Evolutionary conservation across 2,888 invertebrate genomes (phyloP).

Genomic region (Caenorhabditis imperialis): DNA sequence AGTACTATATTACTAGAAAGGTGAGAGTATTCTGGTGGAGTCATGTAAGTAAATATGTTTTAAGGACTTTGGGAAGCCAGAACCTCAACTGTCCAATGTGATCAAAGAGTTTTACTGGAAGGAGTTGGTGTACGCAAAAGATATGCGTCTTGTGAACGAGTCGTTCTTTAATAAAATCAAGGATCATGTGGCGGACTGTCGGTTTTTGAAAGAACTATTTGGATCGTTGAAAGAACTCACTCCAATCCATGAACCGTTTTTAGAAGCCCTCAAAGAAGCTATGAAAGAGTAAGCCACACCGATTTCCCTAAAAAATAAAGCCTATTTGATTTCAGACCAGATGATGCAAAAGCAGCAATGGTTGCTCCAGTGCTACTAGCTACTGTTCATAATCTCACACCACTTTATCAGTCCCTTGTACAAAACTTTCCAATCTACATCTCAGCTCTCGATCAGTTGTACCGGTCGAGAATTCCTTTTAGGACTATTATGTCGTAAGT

Average conservation of each 20-base stretch:
- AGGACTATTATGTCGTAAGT: conserved; percentile 52
- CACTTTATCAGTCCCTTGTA: conserved; percentile 54
- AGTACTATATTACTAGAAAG: conserved; percentile 50
- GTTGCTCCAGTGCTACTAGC: conserved; percentile 81
- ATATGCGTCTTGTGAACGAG: conserved; percentile 79
- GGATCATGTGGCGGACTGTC: conserved; percentile 31
- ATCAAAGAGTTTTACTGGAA: conserved; percentile 62
- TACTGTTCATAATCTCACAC: conserved; percentile 56
- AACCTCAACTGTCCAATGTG: conserved; percentile 51
- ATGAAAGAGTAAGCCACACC: conserved; percentile 14
- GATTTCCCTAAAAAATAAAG: not conserved
- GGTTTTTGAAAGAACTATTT: conserved; percentile 50
- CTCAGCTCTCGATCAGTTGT: conserved; percentile 58
- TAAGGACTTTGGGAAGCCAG: conserved; percentile 39
- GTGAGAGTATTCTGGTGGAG: conserved; percentile 2
- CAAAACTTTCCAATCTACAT: conserved; percentile 61
- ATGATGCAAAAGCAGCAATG: conserved; percentile 36
- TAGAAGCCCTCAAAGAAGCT: conserved; percentile 29
- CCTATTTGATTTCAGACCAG: conserved; percentile 39
- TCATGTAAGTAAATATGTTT: not conserved
- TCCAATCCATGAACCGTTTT: conserved; percentile 38
- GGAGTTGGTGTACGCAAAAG: conserved; percentile 56
- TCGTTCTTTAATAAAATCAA: conserved; percentile 50
- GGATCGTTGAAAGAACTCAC: conserved; percentile 39
- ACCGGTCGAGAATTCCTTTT: conserved; percentile 47